A percentile compares a stretch with the other conserved stretches of the same genome.
phyloP scores from a whole-genome alignment of 2,888 invertebrate species.

The Steinernema hermaphroditum region DNA sequence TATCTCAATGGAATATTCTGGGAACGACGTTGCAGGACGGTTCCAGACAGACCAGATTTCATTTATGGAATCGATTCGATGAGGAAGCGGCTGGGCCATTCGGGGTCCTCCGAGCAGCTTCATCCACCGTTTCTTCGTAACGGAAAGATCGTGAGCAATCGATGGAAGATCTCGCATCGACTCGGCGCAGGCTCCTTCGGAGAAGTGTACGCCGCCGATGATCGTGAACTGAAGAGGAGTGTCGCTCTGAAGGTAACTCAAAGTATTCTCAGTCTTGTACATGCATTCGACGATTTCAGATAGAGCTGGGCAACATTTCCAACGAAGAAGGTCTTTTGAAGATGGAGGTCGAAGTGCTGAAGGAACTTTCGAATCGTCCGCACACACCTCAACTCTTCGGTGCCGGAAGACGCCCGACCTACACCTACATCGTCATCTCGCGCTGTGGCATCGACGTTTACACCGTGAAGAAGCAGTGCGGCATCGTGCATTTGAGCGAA shows the following conservation, averaged over 20 bases:
- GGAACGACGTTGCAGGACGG: too few species aligned
- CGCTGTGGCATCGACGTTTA: conserved; percentile 10
- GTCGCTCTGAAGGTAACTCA: conserved; percentile 22
- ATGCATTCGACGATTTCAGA: too few species aligned
- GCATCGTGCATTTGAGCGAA: conserved; percentile 8
- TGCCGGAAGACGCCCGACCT: conserved; percentile 27
- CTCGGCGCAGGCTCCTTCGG: conserved; percentile 21
- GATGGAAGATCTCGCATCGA: conserved; percentile 27
- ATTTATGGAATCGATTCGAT: not conserved
- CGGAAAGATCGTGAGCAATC: conserved; percentile 20
- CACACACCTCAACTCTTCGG: conserved; percentile 33
- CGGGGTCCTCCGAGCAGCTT: not conserved
- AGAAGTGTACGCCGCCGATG: conserved; percentile 12
- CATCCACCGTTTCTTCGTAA: conserved; percentile 22
- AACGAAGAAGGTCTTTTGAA: conserved; percentile 36
- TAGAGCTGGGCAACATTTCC: conserved; percentile 1
- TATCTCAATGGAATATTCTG: too few species aligned
- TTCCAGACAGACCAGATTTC: too few species aligned
- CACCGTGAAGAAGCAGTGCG: conserved; percentile 11
- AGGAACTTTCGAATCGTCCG: conserved; percentile 20
- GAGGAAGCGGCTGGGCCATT: not conserved
- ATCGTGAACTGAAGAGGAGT: not conserved
- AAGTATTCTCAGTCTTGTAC: too few species aligned
- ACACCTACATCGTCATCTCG: conserved; percentile 29
- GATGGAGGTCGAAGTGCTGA: conserved; percentile 35